Evolutionary conservation across 2,888 invertebrate species (phyloP), one percentile per base, ranked within the genome.

Genomic region (Chirona hameri): DNA sequence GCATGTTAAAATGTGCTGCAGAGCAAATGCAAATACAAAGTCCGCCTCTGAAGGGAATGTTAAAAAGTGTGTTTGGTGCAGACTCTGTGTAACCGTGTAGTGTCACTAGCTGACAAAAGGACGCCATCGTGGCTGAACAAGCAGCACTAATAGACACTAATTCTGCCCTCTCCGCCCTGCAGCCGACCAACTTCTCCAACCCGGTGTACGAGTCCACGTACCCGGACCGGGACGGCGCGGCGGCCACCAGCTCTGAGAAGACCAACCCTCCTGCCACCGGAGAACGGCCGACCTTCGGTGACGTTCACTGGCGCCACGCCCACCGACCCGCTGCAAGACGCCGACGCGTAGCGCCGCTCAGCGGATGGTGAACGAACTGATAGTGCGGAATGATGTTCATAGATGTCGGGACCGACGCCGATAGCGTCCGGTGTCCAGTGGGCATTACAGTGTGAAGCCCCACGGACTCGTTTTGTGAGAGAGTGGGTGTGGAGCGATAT

Each of bases 181-280:
- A 84, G 83, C 83, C 83, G 52, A 83, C 82, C 60, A 94, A 95
- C 89, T 95, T 95, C 90, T 93, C 93, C 31, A 95, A 95, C 89
- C 95, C 95, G 0, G 93, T 95, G 80, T 95, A 95, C 89, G 95
- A 95, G 87, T 93, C 93, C 81, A 92, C 94, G 90, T 95, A 93
- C 88, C 81, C 79, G 81, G 83, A 82, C 65, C 83, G 57, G 52
- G 81, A 57, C 27, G 83, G 83, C 39, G 29, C 52, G 48, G 48
- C 48, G 48, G 48, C 52, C 29, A 65, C 69, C 31, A 83, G 82
- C 52, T 84, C 84, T 57, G 84, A 85, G 83, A 84, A 83, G 69
- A 81, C 84, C 48, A 84, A 83, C 81, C 81, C 83, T 85, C 79
- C 84, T 84, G 81, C 84, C 83, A 60, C 84, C 84, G 55, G 84